Conservation (phyloP, 1,140 invertebrate species). For the Lordiphosa clarofinis region DNA sequence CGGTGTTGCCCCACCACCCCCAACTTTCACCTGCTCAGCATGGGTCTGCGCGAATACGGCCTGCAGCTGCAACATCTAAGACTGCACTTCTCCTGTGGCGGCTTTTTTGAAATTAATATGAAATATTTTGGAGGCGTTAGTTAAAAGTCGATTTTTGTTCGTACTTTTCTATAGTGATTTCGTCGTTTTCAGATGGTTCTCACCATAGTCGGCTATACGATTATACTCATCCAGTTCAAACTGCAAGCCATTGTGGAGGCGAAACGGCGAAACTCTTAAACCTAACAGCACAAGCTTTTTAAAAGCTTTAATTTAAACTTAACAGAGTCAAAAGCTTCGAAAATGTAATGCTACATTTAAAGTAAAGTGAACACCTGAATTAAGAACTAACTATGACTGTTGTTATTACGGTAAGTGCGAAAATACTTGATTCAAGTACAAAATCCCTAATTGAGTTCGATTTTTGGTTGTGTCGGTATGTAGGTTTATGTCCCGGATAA, state of each 20-base stretch:
- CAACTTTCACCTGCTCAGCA: conserved; percentile 17
- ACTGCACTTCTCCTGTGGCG: conserved; percentile 52
- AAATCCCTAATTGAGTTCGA: no score
- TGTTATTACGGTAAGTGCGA: no score
- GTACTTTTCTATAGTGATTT: background rate
- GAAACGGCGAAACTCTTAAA: background rate
- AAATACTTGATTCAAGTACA: no score
- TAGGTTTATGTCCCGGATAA: no score
- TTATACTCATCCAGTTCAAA: conserved; percentile 62
- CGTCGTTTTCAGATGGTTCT: conserved; percentile 38
- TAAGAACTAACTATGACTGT: no score
- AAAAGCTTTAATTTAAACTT: background rate
- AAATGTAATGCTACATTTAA: no score
- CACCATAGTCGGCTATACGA: conserved; percentile 39
- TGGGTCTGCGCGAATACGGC: conserved; percentile 54
- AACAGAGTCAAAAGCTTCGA: background rate
- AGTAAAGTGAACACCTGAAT: no score
- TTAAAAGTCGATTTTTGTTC: background rate
- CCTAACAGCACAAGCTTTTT: background rate
- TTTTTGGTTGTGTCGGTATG: no score
- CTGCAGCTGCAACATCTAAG: conserved; percentile 63
- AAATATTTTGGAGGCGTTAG: conserved; percentile 53
- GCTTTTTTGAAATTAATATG: conserved; percentile 62
- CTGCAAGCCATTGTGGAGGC: conserved; percentile 7
- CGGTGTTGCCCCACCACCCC: background rate